Evolutionary conservation across 2,797 vertebrate genomes (phyloP).

Genomic region (Lagothrix lagotricha): DNA sequence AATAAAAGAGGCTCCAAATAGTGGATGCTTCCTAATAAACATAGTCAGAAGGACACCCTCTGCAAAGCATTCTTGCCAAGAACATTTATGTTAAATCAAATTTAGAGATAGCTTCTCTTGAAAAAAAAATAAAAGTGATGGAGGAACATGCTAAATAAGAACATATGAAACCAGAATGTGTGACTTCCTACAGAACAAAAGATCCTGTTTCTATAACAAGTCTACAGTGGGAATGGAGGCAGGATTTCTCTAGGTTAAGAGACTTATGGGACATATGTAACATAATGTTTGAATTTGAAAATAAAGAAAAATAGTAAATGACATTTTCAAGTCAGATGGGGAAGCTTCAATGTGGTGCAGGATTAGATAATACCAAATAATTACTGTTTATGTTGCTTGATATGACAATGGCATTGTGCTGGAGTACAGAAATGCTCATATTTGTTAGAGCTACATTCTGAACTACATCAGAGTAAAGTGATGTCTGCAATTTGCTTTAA

Average conservation of each 20-base stretch:
- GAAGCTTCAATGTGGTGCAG: not conserved
- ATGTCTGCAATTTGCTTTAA: not conserved
- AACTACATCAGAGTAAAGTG: not conserved
- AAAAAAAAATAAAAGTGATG: not conserved
- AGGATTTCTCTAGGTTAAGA: slow-evolving; percentile 2
- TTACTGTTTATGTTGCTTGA: not conserved
- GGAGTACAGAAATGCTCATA: not conserved
- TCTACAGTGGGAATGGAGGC: not conserved
- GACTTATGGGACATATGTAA: not conserved
- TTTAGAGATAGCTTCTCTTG: not conserved
- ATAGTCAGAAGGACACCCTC: rapidly evolving
- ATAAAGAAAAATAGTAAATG: not conserved
- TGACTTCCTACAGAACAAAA: not conserved
- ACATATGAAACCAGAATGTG: not conserved
- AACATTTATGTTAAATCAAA: not conserved
- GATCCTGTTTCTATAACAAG: not conserved
- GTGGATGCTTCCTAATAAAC: not conserved
- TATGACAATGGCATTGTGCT: not conserved
- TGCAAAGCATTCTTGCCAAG: not conserved
- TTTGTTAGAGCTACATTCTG: not conserved
- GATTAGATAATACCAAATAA: not conserved
- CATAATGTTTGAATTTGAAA: not conserved
- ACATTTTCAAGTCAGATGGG: not conserved
- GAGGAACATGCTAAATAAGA: not conserved
- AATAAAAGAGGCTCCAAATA: not conserved